Percentiles rank a stretch among this genome's conserved stretches.
phyloP scores from a whole-genome alignment of 2,113 vertebrate species.

The Typhlomys cinereus region DNA sequence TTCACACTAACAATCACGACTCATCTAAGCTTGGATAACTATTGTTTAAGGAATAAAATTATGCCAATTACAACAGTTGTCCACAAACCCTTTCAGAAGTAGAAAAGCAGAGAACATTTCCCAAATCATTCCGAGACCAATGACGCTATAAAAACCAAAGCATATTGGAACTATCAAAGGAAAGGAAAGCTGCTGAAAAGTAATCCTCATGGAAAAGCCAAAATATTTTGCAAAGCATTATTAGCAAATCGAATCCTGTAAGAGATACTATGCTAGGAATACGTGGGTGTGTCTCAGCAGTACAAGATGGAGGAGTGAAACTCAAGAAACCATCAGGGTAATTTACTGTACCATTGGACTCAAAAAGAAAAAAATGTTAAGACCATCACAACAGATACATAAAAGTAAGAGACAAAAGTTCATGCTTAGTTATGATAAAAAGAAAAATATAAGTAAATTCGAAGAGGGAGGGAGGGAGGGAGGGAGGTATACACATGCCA shows the following conservation, averaged over 20 bases:
- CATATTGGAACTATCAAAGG: background rate
- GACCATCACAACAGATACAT: background rate
- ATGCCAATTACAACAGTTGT: background rate
- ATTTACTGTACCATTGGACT: background rate
- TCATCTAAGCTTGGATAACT: background rate
- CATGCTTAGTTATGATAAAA: background rate
- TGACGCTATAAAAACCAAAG: background rate
- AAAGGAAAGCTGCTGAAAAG: background rate
- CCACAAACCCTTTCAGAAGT: background rate
- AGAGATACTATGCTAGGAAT: background rate
- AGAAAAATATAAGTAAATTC: background rate
- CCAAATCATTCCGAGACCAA: background rate
- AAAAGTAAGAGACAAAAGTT: background rate
- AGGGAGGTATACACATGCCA: too few species aligned
- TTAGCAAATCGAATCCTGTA: background rate
- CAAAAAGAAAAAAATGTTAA: background rate
- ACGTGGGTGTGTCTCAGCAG: slow-evolving; percentile 4
- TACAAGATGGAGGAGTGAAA: background rate
- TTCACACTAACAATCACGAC: background rate
- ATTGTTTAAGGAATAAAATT: background rate
- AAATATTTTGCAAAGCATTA: background rate
- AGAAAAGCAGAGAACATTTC: background rate
- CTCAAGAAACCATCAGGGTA: background rate
- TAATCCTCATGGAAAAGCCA: background rate
- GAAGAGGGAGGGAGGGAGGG: too few species aligned